Percentiles rank a stretch among this genome's conserved stretches.
phyloP scores from a whole-genome alignment of 2,888 invertebrate genomes.

The Leptodirus hochenwartii region DNA sequence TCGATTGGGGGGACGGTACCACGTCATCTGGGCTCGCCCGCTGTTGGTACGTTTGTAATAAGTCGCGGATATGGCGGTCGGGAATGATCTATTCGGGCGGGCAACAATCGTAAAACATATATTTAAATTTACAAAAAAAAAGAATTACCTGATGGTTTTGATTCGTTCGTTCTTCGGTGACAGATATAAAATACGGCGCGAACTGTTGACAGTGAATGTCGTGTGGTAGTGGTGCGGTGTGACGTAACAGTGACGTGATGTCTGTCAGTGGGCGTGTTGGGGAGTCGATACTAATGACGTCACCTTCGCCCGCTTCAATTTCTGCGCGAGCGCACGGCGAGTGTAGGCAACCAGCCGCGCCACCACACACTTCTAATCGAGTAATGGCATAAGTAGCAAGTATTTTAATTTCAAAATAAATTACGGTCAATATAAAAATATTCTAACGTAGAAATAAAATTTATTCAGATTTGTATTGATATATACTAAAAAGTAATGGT shows the following conservation, averaged over 20 bases:
- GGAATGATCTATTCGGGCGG: constrained; percentile 9
- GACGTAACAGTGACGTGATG: constrained; percentile 49
- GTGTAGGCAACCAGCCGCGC: constrained; percentile 36
- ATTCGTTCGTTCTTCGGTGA: constrained; percentile 34
- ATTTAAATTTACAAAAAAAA: too few relatives aligned
- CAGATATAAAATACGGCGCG: constrained; percentile 35
- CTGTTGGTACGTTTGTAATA: constrained; percentile 41
- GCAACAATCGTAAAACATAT: too few relatives aligned
- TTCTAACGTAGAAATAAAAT: too few relatives aligned
- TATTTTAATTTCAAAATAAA: not conserved
- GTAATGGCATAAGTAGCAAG: not conserved
- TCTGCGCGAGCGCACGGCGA: constrained; percentile 52
- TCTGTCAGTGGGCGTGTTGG: constrained; percentile 53
- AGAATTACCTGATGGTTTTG: too few relatives aligned
- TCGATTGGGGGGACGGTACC: constrained; percentile 6
- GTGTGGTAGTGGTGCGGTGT: constrained; percentile 35
- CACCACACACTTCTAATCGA: constrained; percentile 22
- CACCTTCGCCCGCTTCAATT: constrained; percentile 67
- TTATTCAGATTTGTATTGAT: too few relatives aligned
- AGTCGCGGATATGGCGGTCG: constrained; percentile 40
- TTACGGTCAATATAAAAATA: too few relatives aligned
- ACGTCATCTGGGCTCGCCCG: constrained; percentile 17
- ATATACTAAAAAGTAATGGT: too few relatives aligned
- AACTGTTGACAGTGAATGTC: constrained; percentile 28
- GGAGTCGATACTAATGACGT: constrained; percentile 57